Evolutionary conservation across 2,113 vertebrate genomes (phyloP), one percentile per base, ranked within the genome.

Genomic region (Azemiops feae): DNA sequence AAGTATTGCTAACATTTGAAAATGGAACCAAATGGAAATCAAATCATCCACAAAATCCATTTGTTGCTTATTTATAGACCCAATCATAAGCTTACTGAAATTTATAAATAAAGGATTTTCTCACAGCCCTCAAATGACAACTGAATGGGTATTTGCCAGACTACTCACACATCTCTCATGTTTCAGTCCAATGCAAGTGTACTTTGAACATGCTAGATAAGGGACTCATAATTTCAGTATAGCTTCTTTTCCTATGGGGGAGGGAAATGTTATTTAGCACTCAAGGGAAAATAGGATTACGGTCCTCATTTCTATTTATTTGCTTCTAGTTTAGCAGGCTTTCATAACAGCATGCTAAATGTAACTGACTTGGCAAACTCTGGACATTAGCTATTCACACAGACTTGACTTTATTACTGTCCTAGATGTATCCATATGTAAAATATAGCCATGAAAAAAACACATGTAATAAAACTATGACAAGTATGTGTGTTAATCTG

Each of bases 21-120:
- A 91, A 94, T 93, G 85, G 92, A 96, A 95, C 94, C 54, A 96
- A 96, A 95, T 94, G 81, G 94, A 96, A 97, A 96, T 89, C 0
- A 91, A 95, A 96, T 92, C 60, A 94, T 91, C 60, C 89, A 92
- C 88, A 96, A 92, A 96, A 96, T 96, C 92, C 87, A 93, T 97
- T 95, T 95, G 87, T 22, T 92, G 50, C 4, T 93, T 96, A 95
- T 96, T 95, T 96, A 94, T 93, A 95, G 92, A 93, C 18, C 55
- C 92, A 47, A 27, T 34, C 54, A 23, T 93, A 39, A 94, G 60
- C 85, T 94, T 95, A 95, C 89, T 93, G 91, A 95, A 47, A 95
- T 2, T 94, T 93, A 54, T 30, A 64, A 94, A 55, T 91, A 94
- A 91, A 92, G 2, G 3, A 81, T 91, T 94, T 95, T 95, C 54